These are phyloP conservation scores for Euproctis similis DNA, from an alignment of 2,888 invertebrate species.

Conservation along the genomic window DNA sequence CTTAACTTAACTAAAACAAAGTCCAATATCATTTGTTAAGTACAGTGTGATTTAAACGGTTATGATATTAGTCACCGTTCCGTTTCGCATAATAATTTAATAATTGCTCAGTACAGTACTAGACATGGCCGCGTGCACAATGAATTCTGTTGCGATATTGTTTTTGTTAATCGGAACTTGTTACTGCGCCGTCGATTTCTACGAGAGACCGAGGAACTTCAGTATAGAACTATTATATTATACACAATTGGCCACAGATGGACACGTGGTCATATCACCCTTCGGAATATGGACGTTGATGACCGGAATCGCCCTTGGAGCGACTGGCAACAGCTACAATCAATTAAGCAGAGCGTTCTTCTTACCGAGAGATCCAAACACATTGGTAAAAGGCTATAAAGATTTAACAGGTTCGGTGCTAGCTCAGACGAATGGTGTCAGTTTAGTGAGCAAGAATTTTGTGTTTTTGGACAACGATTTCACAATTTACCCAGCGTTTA, in stretches of 20 bases:
- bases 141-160: conserved; percentile 38
- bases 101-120: conserved; percentile 42
- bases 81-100: conserved; percentile 40
- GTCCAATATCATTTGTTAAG: conserved; percentile 8
- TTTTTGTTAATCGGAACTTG: conserved; percentile 39
- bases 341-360: conserved; percentile 50
- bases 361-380: conserved; percentile 38
- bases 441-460: conserved; percentile 53
- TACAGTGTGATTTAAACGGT: conserved; percentile 6
- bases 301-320: conserved; percentile 60
- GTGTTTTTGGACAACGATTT: conserved; percentile 59
- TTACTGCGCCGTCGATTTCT: conserved; percentile 49
- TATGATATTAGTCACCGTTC: conserved; percentile 37
- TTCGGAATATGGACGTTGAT: conserved; percentile 70
- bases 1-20: conserved; percentile 1
- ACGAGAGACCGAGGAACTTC: conserved; percentile 57
- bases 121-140: conserved; percentile 38
- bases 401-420: conserved; percentile 42
- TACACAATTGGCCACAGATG: conserved; percentile 48
- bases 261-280: conserved; percentile 65
- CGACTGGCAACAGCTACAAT: conserved; percentile 46
- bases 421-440: conserved; percentile 46
- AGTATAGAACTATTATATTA: conserved; percentile 59
- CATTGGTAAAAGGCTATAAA: conserved; percentile 44
- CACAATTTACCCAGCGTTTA: conserved; percentile 38